Evolutionary conservation across 2,113 vertebrate species (phyloP), one percentile per base, ranked within the genome.

Genomic region (Scytalopus superciliaris): DNA sequence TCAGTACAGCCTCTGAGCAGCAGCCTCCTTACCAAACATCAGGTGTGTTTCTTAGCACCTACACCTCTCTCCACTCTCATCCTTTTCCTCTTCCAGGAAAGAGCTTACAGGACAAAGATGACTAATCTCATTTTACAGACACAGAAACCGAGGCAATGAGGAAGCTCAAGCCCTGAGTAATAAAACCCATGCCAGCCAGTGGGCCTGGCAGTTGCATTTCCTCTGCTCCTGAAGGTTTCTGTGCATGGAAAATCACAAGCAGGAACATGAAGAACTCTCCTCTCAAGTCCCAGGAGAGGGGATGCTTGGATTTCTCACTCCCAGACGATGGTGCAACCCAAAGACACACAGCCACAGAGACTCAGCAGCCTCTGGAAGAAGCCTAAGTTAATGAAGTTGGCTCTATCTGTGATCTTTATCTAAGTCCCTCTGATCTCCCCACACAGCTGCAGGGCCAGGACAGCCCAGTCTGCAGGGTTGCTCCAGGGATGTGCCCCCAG

Each of bases 351-450:
- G 80, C 49, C 67, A 60, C 35, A 47, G 72, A 93, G 90, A 82
- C 23, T 16, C 50, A 47, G 55, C n/a, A 75, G 66, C 6, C 82
- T 75, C 19, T 33, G 91, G 78, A 85, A 87, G 93, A 74, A 84
- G 74, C 30, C 52, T 70, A 33, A 67, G 70, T 14, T 45, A 52
- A n/a, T 33, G 24, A 64, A 86, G 63, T 63, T 76, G 69, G 44
- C 42, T 56, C 0, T 50, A 47, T 39, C 59, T 69, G 63, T 35
- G 90, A 86, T 87, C 44, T 45, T 87, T 60, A 89, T 89, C 67
- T 12, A 39, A 72, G 63, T 35, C 5, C 8, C 76, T 94, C 80
- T 94, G 92, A 89, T 89, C 90, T 94, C 94, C 57, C 62, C 80
- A 73, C 53, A 56, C 9, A 35, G 62, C 62, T 52, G 73, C 50